Percentiles rank a stretch among this genome's conserved stretches.
phyloP scores from a whole-genome alignment of 2,113 vertebrate species.

The Narcine bancroftii region DNA sequence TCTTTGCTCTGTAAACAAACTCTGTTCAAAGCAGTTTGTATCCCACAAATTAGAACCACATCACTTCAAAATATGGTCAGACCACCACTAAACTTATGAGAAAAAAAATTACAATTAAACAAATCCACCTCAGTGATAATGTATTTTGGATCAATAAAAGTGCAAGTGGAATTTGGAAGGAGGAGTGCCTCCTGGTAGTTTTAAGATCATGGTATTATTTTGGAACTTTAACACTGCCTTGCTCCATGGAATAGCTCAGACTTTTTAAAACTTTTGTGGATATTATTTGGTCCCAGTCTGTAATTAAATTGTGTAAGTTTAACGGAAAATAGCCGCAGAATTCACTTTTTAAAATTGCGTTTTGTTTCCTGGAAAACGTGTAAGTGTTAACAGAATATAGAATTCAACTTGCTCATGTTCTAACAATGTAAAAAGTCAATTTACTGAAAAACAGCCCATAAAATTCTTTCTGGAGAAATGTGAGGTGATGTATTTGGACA shows the following conservation, averaged over 20 bases:
- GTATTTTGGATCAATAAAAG: neutral
- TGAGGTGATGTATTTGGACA: too few relatives aligned
- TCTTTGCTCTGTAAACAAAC: neutral
- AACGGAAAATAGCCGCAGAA: neutral
- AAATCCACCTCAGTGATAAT: neutral
- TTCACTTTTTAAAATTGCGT: neutral
- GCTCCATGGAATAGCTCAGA: neutral
- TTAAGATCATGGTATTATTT: neutral
- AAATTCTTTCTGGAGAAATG: too few relatives aligned
- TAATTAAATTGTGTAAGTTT: neutral
- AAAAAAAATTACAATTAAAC: neutral
- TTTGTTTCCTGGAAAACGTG: neutral
- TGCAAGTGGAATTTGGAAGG: neutral
- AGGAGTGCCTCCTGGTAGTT: neutral
- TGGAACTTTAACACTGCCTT: neutral
- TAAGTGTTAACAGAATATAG: neutral
- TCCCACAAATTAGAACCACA: neutral
- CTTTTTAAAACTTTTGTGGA: neutral
- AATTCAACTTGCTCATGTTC: too few relatives aligned
- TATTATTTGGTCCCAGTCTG: neutral
- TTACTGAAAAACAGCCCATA: too few relatives aligned
- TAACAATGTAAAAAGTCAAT: too few relatives aligned
- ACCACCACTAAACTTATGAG: neutral
- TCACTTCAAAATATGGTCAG: neutral
- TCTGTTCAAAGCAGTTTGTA: neutral